phyloP scores from a whole-genome alignment of 1,140 invertebrate genomes.

The Argopecten irradians region DNA sequence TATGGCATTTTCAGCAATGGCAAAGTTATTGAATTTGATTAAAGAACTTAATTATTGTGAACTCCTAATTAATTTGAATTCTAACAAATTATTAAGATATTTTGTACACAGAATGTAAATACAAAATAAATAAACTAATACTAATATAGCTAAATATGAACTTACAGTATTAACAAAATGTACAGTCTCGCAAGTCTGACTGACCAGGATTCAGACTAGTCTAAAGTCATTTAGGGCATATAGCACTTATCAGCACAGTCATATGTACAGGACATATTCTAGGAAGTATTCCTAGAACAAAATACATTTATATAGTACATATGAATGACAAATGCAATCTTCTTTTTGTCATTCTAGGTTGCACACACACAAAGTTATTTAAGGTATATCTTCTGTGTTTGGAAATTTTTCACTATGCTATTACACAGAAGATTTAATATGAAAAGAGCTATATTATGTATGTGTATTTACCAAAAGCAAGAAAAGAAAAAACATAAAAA shows the following conservation, averaged over 20 bases:
- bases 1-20: background rate
- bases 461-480: background rate
- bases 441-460: background rate
- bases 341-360: background rate
- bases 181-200: background rate
- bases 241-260: background rate
- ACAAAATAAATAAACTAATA: background rate
- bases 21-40: background rate
- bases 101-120: background rate
- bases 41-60: background rate
- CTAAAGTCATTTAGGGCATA: background rate
- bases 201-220: background rate
- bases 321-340: no score
- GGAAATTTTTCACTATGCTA: background rate
- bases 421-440: background rate
- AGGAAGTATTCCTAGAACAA: background rate
- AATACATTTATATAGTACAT: background rate
- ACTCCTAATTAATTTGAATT: background rate
- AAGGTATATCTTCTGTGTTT: background rate
- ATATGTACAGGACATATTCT: background rate
- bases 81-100: background rate
- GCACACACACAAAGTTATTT: background rate
- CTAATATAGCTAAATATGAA: background rate
- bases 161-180: conserved; percentile 12
- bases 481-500: no score